Conservation (phyloP, 2,888 invertebrate species). For the Axea sp. region DNA sequence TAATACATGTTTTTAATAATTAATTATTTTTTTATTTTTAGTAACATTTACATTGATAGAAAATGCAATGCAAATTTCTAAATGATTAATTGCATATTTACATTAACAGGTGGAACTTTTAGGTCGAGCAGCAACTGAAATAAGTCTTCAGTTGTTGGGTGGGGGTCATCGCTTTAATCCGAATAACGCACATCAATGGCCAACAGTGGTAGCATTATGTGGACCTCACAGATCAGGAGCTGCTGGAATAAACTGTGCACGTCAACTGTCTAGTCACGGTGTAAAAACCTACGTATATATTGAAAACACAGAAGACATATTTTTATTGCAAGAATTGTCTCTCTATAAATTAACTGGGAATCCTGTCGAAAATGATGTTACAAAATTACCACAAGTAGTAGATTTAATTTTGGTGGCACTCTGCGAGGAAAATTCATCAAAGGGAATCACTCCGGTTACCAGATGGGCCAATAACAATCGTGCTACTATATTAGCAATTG, state of each 20-base stretch:
- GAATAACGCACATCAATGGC: constrained; percentile 93
- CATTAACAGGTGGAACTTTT: constrained; percentile 87
- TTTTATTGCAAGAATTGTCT: constrained; percentile 83
- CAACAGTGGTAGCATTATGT: constrained; percentile 88
- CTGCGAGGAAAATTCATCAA: constrained; percentile 79
- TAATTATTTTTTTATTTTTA: too few relatives aligned
- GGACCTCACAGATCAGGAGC: constrained; percentile 85
- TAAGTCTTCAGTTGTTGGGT: constrained; percentile 90
- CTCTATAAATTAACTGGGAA: constrained; percentile 85
- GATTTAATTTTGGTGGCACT: constrained; percentile 82
- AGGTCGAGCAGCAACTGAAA: constrained; percentile 91
- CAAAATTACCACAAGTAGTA: constrained; percentile 79
- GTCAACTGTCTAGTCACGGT: constrained; percentile 91
- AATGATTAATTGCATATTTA: too few relatives aligned
- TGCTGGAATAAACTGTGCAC: constrained; percentile 87
- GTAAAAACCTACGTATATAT: constrained; percentile 85
- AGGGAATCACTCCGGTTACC: constrained; percentile 81
- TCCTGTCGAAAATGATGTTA: constrained; percentile 81
- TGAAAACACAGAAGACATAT: constrained; percentile 79
- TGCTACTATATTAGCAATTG: constrained; percentile 87
- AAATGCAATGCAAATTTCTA: too few relatives aligned
- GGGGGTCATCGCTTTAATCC: constrained; percentile 91
- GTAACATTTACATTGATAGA: too few relatives aligned
- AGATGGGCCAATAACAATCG: constrained; percentile 86
- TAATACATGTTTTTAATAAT: too few relatives aligned